Evolutionary conservation across 2,797 vertebrate species (phyloP), one percentile per base, ranked within the genome.

Genomic region (Glyptemys insculpta): DNA sequence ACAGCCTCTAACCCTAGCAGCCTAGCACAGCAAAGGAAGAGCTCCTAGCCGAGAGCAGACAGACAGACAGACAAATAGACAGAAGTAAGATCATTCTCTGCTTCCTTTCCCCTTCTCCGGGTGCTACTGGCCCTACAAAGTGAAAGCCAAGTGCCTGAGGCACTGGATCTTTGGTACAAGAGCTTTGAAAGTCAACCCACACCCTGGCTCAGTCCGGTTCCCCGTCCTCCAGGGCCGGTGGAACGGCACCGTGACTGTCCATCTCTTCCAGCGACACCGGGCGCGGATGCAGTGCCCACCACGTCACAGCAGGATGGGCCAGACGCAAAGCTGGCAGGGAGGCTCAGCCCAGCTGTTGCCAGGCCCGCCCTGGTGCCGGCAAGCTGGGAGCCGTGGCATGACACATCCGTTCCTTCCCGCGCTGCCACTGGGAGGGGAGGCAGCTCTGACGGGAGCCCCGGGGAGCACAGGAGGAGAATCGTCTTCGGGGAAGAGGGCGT

Each of bases 1-100:
- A 95, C 94, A 93, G 88, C 91, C 89, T 98, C 97, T 98, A 98
- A 96, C 97, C 95, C 98, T 98, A 98, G 96, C 94, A 98, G 97
- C 96, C 98, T 95, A 98, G 97, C 98, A 97, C 96, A 95, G 96
- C 96, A 97, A 98, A 98, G 97, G 97, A 52, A 82, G 65, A 54
- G 37, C 72, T 95, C 98, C 96, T 72, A 93, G 90, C 95, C 96
- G 97, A 98, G 97, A 97, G 97, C 98, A 98, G 98, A 98, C 97
- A 49, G 49, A 41, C 47, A 62, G n/a, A 83, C 47, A 18, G 78
- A 50, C 34, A 72, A 31, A 97, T 94, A 94, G 97, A 98, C 95
- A 86, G 91, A 76, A 57, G 91, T 79, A 81, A 89, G 85, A 85
- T 68, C 53, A 79, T 83, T 47, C 44, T 49, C 41, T 54, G 54